phyloP scores from a whole-genome alignment of 2,888 invertebrate species.

The Helleia helle region DNA sequence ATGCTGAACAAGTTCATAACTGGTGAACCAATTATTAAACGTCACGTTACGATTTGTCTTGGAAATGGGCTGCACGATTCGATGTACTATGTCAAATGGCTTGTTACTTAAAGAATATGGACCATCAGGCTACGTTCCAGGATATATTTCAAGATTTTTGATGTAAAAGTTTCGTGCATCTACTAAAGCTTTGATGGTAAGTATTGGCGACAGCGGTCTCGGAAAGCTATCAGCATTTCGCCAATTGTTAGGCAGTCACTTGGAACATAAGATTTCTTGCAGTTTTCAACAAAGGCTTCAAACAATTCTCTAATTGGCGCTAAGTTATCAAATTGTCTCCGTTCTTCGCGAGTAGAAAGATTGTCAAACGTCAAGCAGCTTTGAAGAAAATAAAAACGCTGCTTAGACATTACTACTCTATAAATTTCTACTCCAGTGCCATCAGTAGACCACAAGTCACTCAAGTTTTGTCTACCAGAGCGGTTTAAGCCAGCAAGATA shows the following conservation, averaged over 20 bases:
- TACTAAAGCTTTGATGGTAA: too few species aligned
- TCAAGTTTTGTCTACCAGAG: not conserved
- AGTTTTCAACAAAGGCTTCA: conserved; percentile 16
- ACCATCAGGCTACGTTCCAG: conserved; percentile 8
- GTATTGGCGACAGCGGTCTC: conserved; percentile 15
- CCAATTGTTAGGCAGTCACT: conserved; percentile 14
- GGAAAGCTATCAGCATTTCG: conserved; percentile 14
- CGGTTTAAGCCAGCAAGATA: not conserved
- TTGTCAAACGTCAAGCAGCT: conserved; percentile 14
- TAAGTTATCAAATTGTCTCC: conserved; percentile 12
- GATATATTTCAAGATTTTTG: conserved; percentile 13
- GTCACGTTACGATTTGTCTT: conserved; percentile 10
- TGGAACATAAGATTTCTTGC: conserved; percentile 11
- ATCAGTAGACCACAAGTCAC: not conserved
- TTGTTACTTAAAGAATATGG: conserved; percentile 7
- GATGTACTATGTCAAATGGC: conserved; percentile 4
- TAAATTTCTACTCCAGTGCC: not conserved
- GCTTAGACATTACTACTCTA: not conserved
- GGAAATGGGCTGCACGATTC: conserved; percentile 2
- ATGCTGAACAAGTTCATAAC: conserved; percentile 10
- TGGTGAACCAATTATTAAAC: conserved; percentile 13
- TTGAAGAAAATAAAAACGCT: conserved; percentile 5
- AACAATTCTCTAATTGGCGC: conserved; percentile 17
- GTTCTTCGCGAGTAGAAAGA: conserved; percentile 10
- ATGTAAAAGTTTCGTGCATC: conserved; percentile 13